phyloP scores from a whole-genome alignment of 2,888 invertebrate species.

The Plebejus melissa region DNA sequence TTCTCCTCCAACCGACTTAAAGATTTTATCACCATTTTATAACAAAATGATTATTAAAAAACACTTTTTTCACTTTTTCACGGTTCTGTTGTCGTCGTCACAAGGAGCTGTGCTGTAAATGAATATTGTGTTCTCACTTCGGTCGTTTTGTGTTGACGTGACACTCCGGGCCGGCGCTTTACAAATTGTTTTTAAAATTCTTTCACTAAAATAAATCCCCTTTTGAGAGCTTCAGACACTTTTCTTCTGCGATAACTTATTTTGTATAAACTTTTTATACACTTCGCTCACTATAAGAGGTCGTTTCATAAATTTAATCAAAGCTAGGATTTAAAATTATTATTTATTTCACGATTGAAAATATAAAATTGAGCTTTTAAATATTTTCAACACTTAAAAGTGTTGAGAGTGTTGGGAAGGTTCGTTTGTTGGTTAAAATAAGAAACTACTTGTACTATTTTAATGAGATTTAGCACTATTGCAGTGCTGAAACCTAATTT shows the following conservation, averaged over 20 bases:
- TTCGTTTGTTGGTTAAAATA: too few species aligned
- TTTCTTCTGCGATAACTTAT: not conserved
- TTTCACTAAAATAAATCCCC: not conserved
- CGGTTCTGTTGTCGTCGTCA: not conserved
- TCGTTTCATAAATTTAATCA: not conserved
- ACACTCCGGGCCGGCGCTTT: not conserved
- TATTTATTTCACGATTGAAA: not conserved
- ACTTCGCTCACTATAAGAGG: not conserved
- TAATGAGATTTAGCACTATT: too few species aligned
- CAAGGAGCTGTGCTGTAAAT: not conserved
- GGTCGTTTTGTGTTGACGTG: conserved; percentile 1
- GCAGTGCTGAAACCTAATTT: too few species aligned
- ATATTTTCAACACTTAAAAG: too few species aligned
- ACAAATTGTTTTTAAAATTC: conserved; percentile 14
- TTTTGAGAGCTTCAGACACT: not conserved
- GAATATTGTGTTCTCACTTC: conserved; percentile 2
- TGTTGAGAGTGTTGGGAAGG: too few species aligned
- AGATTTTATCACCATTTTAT: not conserved
- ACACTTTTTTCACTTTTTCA: not conserved
- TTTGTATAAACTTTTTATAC: not conserved
- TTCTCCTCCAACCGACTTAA: not conserved
- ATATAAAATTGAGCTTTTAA: too few species aligned
- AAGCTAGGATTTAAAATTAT: not conserved
- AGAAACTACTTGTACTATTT: too few species aligned
- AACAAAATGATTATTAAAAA: not conserved